Evolutionary conservation across 1,140 invertebrate genomes (phyloP).

Genomic region (Fragariocoptes setiger): DNA sequence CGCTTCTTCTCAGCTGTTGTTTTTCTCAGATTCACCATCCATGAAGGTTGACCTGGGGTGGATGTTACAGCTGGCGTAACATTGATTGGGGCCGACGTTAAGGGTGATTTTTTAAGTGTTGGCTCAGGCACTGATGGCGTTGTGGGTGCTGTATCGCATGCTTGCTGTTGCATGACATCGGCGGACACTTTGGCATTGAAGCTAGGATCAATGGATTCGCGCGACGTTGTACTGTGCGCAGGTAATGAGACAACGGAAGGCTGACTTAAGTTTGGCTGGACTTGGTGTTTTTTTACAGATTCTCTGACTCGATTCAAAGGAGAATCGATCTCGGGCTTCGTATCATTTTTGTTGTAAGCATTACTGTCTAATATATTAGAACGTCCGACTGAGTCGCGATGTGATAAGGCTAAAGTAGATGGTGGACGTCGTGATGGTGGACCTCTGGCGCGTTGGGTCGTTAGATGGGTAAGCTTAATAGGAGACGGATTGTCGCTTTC

Average conservation of each 20-base stretch:
- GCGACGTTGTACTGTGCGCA: background rate
- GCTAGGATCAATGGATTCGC: too few relatives aligned
- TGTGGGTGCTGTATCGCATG: too few relatives aligned
- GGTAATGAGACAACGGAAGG: background rate
- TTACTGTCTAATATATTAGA: background rate
- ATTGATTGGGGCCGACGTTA: background rate
- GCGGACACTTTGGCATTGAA: background rate
- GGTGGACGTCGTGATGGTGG: constrained; percentile 26
- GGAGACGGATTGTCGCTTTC: too few relatives aligned
- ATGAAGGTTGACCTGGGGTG: constrained; percentile 1
- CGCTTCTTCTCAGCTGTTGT: too few relatives aligned
- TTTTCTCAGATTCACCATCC: constrained; percentile 5
- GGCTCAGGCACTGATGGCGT: background rate
- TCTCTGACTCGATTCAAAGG: too few relatives aligned
- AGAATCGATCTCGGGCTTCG: too few relatives aligned
- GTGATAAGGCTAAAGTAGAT: constrained; percentile 14
- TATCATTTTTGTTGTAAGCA: background rate
- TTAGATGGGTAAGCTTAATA: constrained; percentile 26
- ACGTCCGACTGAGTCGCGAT: background rate
- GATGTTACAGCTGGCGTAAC: background rate
- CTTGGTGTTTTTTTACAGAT: too few relatives aligned
- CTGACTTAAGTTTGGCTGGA: background rate
- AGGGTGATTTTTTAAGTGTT: too few relatives aligned
- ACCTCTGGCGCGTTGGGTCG: constrained; percentile 27
- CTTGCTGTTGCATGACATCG: too few relatives aligned